Base-by-base conservation (phyloP, 2,888 invertebrate species). In the Thera obeliscata region DNA sequence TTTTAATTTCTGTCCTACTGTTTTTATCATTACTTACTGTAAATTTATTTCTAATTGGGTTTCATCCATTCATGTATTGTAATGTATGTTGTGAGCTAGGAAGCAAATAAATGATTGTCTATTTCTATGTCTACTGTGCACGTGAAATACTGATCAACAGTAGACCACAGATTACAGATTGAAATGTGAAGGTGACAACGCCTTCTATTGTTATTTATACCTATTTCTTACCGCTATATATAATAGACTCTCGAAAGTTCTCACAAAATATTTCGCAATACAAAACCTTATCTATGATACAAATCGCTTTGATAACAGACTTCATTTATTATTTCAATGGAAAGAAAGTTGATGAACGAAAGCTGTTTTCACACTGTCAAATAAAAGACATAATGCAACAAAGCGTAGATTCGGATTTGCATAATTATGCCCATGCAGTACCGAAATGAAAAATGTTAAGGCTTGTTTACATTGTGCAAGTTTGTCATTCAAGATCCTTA, bases 271-370 rank as follows among this genome's bases (percentile, higher is more conserved):
- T 67, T 71, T 66, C 49, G 69, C 71, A 71, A 66, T 58, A 71
- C 55, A 43, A 52, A 69, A 58, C 33, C 66, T 66, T 69, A 71
- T 67, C 73, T 69, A 74, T 78, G 76, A 74, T 66, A 60, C 65
- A 66, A 70, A 71, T 76, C 74, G 70, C 66, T 64, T 60, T 64
- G 67, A 69, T 59, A 69, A 74, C 67, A 72, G 78, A 74, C 76
- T 78, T 77, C 78, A 78, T 79, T 79, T 75, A 60, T 69, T 70
- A 78, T 75, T 75, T 76, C 67, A 71, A 72, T 72, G 63, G 70
- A 72, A 82, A 78, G 79, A 78, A 78, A 78, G 75, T 76, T 74
- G 79, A 83, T 79, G 85, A 84, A 83, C 79, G 85, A 85, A 85
- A 85, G 84, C 82, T 78, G 76, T 50, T 70, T 65, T 71, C 64